Conservation (phyloP, 2,113 vertebrate genomes). For the human (Homo sapiens) region GRCh38 chr16:21352501-21353000, state of each 20-base stretch:
- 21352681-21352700: not conserved
- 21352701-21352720: not conserved
- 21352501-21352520: not conserved
- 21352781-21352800: not conserved
- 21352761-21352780: fast-evolving
- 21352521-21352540: not conserved
- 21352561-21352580: not conserved
- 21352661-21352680: not conserved
- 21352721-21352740: not conserved
- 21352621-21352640: not conserved
- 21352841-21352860: not conserved
- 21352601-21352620: not conserved
- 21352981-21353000: not conserved
- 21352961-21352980: fast-evolving
- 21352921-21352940: fast-evolving
- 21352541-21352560: too few species aligned
- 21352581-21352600: not conserved
- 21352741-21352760: not conserved
- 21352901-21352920: not conserved
- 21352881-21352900: not conserved
- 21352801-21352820: not conserved
- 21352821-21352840: not conserved
- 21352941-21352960: fast-evolving
- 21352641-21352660: not conserved
- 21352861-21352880: not conserved